These are phyloP conservation scores for Columba guinea DNA, from an alignment of 2,797 vertebrate genomes.

Conservation along the genomic window DNA sequence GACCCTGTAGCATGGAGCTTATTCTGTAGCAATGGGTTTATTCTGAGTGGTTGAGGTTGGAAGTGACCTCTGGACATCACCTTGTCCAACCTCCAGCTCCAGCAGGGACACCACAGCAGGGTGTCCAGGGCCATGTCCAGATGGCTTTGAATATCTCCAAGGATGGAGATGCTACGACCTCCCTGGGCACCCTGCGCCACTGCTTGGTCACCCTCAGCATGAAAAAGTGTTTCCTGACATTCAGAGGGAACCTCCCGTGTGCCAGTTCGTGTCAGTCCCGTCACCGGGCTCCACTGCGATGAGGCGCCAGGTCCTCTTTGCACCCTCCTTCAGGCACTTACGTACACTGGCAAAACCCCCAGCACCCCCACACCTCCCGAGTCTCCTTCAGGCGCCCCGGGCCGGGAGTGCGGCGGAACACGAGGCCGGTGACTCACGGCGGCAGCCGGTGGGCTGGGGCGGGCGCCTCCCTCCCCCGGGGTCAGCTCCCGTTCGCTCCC, in stretches of 20 bases:
- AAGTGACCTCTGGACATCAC: neutral
- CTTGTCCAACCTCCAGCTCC: neutral
- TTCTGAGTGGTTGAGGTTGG: fast-evolving
- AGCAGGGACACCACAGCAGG: neutral
- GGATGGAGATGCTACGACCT: too few relatives aligned
- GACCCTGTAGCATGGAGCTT: fast-evolving
- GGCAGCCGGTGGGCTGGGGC: neutral
- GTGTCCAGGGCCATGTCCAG: fast-evolving
- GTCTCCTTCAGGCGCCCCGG: too few relatives aligned
- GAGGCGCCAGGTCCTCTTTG: neutral
- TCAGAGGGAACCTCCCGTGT: fast-evolving
- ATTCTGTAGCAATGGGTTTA: too few relatives aligned
- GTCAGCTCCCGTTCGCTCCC: neutral
- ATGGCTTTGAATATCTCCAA: fast-evolving
- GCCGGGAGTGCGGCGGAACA: too few relatives aligned
- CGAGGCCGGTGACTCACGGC: neutral
- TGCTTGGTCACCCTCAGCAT: fast-evolving
- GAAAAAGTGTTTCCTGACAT: fast-evolving
- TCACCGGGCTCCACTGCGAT: neutral
- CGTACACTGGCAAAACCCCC: fast-evolving
- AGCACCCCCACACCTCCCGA: too few relatives aligned
- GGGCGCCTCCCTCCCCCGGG: neutral
- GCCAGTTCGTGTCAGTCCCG: neutral
- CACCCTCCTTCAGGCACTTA: neutral
- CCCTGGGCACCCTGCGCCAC: fast-evolving